phyloP scores from a whole-genome alignment of 2,113 vertebrate genomes.

The Cyanoderma ruficeps region DNA sequence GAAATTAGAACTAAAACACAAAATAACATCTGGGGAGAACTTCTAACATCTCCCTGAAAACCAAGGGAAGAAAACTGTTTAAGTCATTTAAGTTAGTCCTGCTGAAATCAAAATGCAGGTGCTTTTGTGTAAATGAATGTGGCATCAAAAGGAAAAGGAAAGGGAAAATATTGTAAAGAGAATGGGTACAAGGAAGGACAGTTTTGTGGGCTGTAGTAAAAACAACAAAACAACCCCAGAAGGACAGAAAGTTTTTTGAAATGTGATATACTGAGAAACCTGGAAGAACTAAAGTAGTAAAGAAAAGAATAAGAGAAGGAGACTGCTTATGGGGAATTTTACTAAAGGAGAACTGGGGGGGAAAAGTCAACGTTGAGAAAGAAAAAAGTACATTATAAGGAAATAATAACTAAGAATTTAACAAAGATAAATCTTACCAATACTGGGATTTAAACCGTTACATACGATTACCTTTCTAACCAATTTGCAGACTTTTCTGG shows the following conservation, averaged over 20 bases:
- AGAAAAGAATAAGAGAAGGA: background rate
- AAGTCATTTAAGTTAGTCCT: background rate
- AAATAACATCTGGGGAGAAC: background rate
- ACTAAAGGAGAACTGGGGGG: rapidly evolving
- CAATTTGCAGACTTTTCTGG: background rate
- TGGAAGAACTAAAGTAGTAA: background rate
- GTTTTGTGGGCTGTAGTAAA: background rate
- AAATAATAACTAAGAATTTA: background rate
- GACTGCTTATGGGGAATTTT: background rate
- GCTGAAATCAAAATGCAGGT: background rate
- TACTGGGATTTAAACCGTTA: background rate
- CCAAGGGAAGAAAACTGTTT: background rate
- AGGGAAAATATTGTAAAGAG: background rate
- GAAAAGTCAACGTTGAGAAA: background rate
- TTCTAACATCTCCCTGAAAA: background rate
- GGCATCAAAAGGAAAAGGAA: background rate
- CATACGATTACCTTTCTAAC: background rate
- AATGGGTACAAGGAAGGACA: background rate
- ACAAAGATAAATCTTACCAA: background rate
- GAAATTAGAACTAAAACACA: background rate
- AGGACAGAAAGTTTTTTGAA: background rate
- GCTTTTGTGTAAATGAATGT: background rate
- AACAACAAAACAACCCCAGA: background rate
- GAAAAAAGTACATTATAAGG: background rate
- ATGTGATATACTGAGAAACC: background rate